These are phyloP conservation scores for Protobothrops mucrosquamatus DNA, from an alignment of 2,113 vertebrate genomes.

Conservation along the genomic window DNA sequence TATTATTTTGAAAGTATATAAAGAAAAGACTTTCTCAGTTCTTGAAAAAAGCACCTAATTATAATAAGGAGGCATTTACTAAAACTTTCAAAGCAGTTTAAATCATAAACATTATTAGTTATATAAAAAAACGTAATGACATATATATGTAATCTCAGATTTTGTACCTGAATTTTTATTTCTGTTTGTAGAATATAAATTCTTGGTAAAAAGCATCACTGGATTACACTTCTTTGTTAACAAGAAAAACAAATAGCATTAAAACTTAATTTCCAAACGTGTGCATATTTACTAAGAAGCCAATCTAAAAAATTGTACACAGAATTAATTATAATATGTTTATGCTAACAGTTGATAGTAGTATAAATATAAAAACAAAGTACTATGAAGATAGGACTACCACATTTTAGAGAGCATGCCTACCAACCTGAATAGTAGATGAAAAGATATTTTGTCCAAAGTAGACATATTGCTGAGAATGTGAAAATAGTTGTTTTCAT, in stretches of 20 bases:
- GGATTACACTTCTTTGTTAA: not conserved
- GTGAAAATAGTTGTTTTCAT: not conserved
- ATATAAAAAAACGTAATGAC: not conserved
- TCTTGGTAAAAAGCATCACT: accelerated
- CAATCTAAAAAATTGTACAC: not conserved
- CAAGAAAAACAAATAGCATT: not conserved
- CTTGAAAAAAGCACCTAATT: not conserved
- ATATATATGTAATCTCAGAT: not conserved
- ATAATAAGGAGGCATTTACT: not conserved
- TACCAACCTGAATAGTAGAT: not conserved
- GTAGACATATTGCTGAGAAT: not conserved
- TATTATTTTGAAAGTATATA: not conserved
- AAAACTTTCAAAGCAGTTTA: not conserved
- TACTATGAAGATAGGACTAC: not conserved
- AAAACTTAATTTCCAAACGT: not conserved
- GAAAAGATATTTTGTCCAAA: not conserved
- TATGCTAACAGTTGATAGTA: accelerated
- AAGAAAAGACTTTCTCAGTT: not conserved
- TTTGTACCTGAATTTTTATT: not conserved
- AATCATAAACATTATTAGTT: not conserved
- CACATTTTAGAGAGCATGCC: not conserved
- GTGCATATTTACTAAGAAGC: not conserved
- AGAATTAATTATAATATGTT: not conserved
- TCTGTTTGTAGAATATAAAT: not conserved
- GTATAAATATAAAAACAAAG: not conserved